Conservation (phyloP, 1,140 invertebrate species). For the Lineus longissimus region DNA sequence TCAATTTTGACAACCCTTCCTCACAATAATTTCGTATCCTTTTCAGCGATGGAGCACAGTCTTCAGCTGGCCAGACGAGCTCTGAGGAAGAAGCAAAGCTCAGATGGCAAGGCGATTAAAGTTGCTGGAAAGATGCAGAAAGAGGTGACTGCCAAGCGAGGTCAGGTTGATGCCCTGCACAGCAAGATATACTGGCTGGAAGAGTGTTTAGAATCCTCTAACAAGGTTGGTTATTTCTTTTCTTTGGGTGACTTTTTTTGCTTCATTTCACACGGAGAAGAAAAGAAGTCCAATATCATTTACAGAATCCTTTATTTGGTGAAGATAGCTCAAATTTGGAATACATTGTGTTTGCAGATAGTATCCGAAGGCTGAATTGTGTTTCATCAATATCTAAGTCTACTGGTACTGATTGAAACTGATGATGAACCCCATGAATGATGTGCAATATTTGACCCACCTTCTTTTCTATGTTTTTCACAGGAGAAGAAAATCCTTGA, state of each 20-base stretch:
- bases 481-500: slow-evolving; percentile 39
- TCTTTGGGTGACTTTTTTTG: background rate
- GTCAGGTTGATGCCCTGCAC: slow-evolving; percentile 39
- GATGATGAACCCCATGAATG: no score
- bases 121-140: slow-evolving; percentile 50
- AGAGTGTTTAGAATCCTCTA: slow-evolving; percentile 38
- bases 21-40: no score
- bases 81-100: slow-evolving; percentile 35
- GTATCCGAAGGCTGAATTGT: no score
- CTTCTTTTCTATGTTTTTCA: background rate
- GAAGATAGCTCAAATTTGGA: no score
- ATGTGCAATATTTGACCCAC: no score
- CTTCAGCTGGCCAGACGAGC: slow-evolving; percentile 39
- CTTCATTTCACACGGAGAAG: no score
- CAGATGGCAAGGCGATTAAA: slow-evolving; percentile 45
- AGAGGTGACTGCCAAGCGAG: slow-evolving; percentile 45
- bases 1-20: no score
- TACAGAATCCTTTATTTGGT: no score
- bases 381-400: no score
- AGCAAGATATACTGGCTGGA: slow-evolving; percentile 41
- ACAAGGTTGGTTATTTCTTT: slow-evolving; percentile 25
- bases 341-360: no score
- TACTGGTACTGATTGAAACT: no score
- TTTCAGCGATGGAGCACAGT: slow-evolving; percentile 39
- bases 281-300: no score